phyloP scores from a whole-genome alignment of 2,113 vertebrate genomes.

The Phrynocephalus versicolor region DNA sequence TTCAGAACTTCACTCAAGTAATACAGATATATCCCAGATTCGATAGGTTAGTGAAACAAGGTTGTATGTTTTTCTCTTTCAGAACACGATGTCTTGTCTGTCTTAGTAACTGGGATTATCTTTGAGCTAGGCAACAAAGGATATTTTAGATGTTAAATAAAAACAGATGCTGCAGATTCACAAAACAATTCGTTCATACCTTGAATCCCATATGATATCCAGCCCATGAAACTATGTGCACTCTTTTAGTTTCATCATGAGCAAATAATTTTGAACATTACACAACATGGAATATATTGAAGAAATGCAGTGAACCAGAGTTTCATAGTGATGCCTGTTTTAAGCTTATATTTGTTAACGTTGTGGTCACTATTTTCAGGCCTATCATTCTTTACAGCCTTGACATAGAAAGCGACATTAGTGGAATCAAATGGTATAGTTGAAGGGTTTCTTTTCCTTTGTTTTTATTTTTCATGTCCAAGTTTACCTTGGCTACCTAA shows the following conservation, averaged over 20 bases:
- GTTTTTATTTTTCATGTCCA: neutral
- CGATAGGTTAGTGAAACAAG: no score
- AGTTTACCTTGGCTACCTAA: neutral
- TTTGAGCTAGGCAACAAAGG: neutral
- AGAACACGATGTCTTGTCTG: neutral
- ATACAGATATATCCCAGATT: neutral
- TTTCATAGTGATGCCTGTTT: conserved; percentile 52
- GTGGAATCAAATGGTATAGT: no score
- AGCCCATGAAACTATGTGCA: neutral
- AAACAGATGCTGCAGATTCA: neutral
- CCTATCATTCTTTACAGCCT: conserved; percentile 38
- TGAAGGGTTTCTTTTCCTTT: neutral
- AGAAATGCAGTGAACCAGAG: conserved; percentile 51
- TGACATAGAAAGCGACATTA: neutral
- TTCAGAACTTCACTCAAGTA: neutral
- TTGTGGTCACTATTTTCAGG: conserved; percentile 34
- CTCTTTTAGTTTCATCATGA: neutral
- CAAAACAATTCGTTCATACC: no score
- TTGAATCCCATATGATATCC: neutral
- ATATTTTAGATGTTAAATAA: neutral
- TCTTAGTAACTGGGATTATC: neutral
- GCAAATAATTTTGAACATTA: neutral
- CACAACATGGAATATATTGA: conserved; percentile 45
- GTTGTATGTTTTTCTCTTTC: neutral
- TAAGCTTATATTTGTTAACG: conserved; percentile 50